Evolutionary conservation across 2,113 vertebrate genomes (phyloP).

Genomic region (Corapipo altera): DNA sequence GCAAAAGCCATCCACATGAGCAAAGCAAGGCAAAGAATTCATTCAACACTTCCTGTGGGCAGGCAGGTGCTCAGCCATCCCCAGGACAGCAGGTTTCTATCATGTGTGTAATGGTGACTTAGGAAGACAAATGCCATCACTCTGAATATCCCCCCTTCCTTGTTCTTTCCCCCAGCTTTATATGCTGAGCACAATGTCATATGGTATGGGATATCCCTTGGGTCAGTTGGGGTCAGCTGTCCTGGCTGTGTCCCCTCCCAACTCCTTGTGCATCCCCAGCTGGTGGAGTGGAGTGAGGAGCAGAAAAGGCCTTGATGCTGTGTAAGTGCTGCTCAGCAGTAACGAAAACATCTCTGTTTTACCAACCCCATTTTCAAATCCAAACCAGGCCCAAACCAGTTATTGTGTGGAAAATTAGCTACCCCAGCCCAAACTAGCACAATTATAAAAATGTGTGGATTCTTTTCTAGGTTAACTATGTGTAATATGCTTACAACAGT

Average conservation of each 20-base stretch:
- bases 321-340: neutral
- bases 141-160: accelerated
- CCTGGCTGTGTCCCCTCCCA: neutral
- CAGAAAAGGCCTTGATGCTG: neutral
- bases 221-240: neutral
- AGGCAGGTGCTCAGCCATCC: neutral
- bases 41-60: accelerated
- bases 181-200: neutral
- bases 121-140: neutral
- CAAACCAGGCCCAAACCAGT: neutral
- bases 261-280: neutral
- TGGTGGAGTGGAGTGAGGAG: neutral
- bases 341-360: accelerated
- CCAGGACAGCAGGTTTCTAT: neutral
- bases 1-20: neutral
- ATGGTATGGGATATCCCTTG: neutral
- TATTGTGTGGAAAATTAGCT: neutral
- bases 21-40: neutral
- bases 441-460: neutral
- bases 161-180: neutral
- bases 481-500: neutral
- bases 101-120: neutral
- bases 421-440: neutral
- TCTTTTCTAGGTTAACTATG: neutral
- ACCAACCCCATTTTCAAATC: neutral